A percentile compares a stretch with the other conserved stretches of the same genome.
Evolutionary conservation across 2,888 invertebrate genomes (phyloP).

Genomic region (Meandrusa payeni): DNA sequence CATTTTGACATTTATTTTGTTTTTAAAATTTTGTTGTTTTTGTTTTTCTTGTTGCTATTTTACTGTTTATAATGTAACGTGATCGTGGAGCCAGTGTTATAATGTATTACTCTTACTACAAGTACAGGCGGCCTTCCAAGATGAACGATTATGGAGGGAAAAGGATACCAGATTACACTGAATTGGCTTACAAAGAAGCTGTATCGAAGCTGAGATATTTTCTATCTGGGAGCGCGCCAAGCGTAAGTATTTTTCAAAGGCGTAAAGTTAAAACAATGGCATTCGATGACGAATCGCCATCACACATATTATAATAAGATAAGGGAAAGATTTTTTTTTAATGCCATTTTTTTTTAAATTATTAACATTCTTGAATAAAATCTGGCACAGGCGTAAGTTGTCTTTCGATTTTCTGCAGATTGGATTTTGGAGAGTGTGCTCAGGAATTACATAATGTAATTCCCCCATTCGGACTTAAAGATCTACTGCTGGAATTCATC

Average conservation of each 20-base stretch:
- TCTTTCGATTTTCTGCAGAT: too few species aligned
- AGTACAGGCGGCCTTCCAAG: conserved; percentile 66
- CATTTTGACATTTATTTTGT: conserved; percentile 42
- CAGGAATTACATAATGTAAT: too few species aligned
- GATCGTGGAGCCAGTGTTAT: conserved; percentile 23
- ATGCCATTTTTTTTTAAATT: too few species aligned
- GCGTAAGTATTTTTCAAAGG: conserved; percentile 70
- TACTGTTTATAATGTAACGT: conserved; percentile 40
- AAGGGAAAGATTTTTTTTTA: too few species aligned
- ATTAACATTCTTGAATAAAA: too few species aligned
- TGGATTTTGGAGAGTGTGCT: too few species aligned
- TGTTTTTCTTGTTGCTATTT: conserved; percentile 33
- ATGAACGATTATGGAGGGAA: conserved; percentile 76
- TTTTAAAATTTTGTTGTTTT: conserved; percentile 38
- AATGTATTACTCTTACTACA: conserved; percentile 47
- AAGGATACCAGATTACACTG: conserved; percentile 88
- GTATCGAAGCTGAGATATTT: conserved; percentile 89
- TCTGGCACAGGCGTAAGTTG: too few species aligned
- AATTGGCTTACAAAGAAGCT: conserved; percentile 91
- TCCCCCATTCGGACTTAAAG: too few species aligned
- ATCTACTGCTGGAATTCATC: too few species aligned
- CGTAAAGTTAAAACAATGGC: too few species aligned
- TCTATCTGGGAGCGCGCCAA: conserved; percentile 86
- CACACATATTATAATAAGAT: too few species aligned
- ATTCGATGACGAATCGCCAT: too few species aligned